These are phyloP conservation scores for Palloptera scutellata DNA, from an alignment of 2,888 invertebrate genomes.

Conservation along the genomic window DNA sequence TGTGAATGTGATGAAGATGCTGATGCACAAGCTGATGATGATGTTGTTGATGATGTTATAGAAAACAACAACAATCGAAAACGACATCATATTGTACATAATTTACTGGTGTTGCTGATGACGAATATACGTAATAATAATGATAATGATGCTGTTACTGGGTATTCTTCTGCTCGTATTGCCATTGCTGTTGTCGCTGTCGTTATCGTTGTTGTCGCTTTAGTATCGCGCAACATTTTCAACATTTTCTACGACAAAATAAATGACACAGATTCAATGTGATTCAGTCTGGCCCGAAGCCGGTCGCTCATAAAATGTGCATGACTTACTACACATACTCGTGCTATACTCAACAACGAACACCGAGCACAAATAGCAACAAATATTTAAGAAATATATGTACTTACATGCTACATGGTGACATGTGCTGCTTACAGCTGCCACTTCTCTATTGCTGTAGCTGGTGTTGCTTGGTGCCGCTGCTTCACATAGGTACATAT, in stretches of 20 bases:
- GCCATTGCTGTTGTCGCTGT: not conserved
- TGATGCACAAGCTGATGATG: not conserved
- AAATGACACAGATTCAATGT: slow-evolving; percentile 8
- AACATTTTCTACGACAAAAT: not conserved
- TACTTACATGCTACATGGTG: too few species aligned
- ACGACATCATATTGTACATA: not conserved
- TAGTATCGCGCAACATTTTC: not conserved
- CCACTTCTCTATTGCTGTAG: too few species aligned
- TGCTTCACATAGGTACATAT: too few species aligned
- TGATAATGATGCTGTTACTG: not conserved
- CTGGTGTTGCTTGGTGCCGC: too few species aligned
- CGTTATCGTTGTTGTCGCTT: not conserved
- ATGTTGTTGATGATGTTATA: not conserved
- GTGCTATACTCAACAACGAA: too few species aligned
- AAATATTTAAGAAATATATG: too few species aligned
- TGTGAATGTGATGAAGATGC: not conserved
- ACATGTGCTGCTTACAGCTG: too few species aligned
- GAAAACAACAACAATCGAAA: not conserved
- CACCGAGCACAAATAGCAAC: too few species aligned
- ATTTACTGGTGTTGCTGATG: not conserved
- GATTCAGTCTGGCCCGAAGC: too few species aligned
- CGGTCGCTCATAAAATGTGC: too few species aligned
- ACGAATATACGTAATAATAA: not conserved
- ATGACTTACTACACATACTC: too few species aligned
- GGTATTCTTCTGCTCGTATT: not conserved